A percentile compares a stretch with the other conserved stretches of the same genome.
These are phyloP conservation scores for Microchrysa polita DNA, from an alignment of 2,888 invertebrate species.

Conservation along the genomic window DNA sequence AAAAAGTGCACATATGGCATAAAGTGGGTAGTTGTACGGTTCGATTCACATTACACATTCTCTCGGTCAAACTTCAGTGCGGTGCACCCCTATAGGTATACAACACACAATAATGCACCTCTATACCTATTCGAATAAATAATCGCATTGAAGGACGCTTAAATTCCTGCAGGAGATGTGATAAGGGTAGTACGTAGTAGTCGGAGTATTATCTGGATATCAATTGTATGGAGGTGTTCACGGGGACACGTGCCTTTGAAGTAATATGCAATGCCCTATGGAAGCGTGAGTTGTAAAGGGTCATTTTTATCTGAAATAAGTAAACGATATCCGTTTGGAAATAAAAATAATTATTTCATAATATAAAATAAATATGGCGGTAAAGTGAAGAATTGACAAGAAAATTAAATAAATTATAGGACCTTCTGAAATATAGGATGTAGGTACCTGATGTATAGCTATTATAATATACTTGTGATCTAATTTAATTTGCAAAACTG, in stretches of 20 bases:
- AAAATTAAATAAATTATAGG: too few species aligned
- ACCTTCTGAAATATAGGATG: too few species aligned
- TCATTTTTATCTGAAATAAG: too few species aligned
- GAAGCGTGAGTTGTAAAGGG: constrained; percentile 4
- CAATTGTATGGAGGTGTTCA: constrained; percentile 43
- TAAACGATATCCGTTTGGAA: too few species aligned
- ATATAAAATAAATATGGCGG: too few species aligned
- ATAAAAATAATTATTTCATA: too few species aligned
- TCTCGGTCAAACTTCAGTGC: not conserved
- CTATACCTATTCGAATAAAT: too few species aligned
- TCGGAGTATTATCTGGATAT: constrained; percentile 26
- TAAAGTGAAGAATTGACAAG: too few species aligned
- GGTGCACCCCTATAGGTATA: not conserved
- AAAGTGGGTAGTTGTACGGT: constrained; percentile 40
- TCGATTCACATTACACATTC: constrained; percentile 32
- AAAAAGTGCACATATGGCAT: constrained; percentile 46
- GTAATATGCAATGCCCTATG: not conserved
- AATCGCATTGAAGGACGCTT: not conserved
- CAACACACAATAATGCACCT: not conserved
- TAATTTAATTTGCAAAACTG: too few species aligned
- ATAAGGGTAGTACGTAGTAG: constrained; percentile 30
- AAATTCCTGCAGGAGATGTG: constrained; percentile 16
- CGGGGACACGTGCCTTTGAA: constrained; percentile 35
- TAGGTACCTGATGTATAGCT: too few species aligned
- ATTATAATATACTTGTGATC: too few species aligned